These are phyloP conservation scores for Coptodon rendalli DNA, from an alignment of 2,113 vertebrate genomes.

Conservation along the genomic window DNA sequence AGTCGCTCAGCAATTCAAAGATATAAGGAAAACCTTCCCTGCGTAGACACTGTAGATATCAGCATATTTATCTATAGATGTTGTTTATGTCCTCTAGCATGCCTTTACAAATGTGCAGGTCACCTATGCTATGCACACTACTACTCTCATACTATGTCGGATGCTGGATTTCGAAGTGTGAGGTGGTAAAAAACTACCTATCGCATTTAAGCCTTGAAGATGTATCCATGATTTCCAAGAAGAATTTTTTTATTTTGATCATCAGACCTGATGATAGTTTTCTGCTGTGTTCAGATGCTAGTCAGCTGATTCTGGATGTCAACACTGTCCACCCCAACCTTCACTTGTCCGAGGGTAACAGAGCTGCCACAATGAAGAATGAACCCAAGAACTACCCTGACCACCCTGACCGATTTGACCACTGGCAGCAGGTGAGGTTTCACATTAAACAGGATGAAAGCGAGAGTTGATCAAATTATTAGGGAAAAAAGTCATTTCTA, in stretches of 20 bases:
- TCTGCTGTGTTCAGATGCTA: slow-evolving; percentile 44
- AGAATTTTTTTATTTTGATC: background rate
- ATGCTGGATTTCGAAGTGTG: background rate
- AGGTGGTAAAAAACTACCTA: background rate
- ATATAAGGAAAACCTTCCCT: background rate
- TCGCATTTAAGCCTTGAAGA: background rate
- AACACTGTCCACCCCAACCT: slow-evolving; percentile 68
- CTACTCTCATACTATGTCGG: no score
- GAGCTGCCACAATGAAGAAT: slow-evolving; percentile 60
- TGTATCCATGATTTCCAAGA: background rate
- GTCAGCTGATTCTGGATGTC: slow-evolving; percentile 62
- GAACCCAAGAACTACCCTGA: slow-evolving; percentile 62
- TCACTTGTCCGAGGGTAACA: slow-evolving; percentile 67
- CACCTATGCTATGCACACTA: background rate
- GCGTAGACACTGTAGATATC: background rate
- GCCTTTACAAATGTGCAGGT: background rate
- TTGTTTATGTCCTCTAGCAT: background rate
- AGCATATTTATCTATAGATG: background rate
- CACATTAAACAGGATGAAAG: background rate
- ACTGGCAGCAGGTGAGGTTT: slow-evolving; percentile 72
- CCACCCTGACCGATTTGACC: slow-evolving; percentile 68
- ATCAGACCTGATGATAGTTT: background rate
- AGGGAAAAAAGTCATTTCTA: background rate
- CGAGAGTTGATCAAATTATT: background rate
- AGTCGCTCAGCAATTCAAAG: background rate